These are phyloP conservation scores for Lycaon pictus DNA, from an alignment of 2,113 vertebrate species.

Conservation along the genomic window DNA sequence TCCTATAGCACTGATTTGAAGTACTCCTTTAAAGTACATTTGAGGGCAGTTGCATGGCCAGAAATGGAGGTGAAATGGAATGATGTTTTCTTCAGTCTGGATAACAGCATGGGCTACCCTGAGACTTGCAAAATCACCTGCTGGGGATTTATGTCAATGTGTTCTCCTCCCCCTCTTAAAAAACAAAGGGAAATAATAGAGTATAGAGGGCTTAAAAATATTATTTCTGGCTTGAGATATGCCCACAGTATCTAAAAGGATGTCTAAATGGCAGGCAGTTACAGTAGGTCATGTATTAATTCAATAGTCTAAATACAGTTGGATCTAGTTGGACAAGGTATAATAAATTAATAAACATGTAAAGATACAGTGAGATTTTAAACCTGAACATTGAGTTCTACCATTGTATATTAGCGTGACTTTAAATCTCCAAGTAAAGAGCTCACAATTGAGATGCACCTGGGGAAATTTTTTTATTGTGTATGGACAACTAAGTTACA, in stretches of 20 bases:
- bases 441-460: neutral
- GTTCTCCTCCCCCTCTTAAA: neutral
- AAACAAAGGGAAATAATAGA: neutral
- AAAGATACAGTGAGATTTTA: neutral
- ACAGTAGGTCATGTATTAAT: neutral
- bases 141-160: conserved; percentile 16
- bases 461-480: neutral
- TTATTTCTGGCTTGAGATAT: neutral
- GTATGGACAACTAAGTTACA: neutral
- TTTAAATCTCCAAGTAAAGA: conserved; percentile 28
- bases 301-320: neutral
- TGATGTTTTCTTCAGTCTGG: neutral
- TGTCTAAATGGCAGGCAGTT: neutral
- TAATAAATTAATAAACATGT: conserved; percentile 6
- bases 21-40: neutral
- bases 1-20: neutral
- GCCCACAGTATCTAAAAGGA: neutral
- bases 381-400: neutral
- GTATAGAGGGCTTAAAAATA: neutral
- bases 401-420: neutral
- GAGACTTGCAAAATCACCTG: conserved; percentile 7
- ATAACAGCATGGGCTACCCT: neutral
- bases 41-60: neutral
- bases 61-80: neutral
- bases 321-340: neutral